Base-by-base conservation (phyloP, 2,797 vertebrate genomes). In the Tokudaia tokunoshimensis region DNA sequence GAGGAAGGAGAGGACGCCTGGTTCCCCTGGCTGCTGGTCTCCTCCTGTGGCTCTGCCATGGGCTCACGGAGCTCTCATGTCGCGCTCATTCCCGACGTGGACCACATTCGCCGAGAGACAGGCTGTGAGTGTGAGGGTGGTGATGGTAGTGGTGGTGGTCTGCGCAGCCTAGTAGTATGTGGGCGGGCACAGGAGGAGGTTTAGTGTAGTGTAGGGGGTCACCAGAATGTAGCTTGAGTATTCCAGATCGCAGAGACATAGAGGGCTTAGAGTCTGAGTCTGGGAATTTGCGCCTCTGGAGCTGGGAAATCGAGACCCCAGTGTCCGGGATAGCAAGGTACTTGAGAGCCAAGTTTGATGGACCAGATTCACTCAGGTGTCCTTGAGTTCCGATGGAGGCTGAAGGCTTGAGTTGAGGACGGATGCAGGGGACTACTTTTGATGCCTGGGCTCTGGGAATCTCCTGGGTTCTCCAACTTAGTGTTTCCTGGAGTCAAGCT, bases 121-220 rank as follows among this genome's bases (percentile, higher is more conserved):
- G 97, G 97, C 97, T 97, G 97, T 98, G 96, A 98, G 97, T 94
- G 44, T 17, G 34, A 4, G 0, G 52, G 52, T 47, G 6, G 44
- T 11, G 72, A 9, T 50, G 75, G 44, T 10, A 76, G 75, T 47
- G 22, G 44, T 29, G 75, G 70, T 37, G 13, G 4, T 4, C 7
- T 8, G 22, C 2, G 11, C 47, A 37, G 44, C 31, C 37, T 79
- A 34, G 8, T 55, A n/a, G 72, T 14, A 0, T 19, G 19, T 19
- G 31, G 2, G 61, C 1, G 13, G 31, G 44, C 9, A 52, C 59
- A 24, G 34, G 6, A 11, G 55, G 10, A 17, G 76, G 47, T 37
- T 80, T 41, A 29, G 50, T 22, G 50, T 57, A 57, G 34, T 50
- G 47, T 52, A 10, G 44, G 22, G n/a, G 29, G 11, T n/a, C 44